Conservation (phyloP, 2,797 vertebrate genomes). For the Eulemur mongoz region DNA sequence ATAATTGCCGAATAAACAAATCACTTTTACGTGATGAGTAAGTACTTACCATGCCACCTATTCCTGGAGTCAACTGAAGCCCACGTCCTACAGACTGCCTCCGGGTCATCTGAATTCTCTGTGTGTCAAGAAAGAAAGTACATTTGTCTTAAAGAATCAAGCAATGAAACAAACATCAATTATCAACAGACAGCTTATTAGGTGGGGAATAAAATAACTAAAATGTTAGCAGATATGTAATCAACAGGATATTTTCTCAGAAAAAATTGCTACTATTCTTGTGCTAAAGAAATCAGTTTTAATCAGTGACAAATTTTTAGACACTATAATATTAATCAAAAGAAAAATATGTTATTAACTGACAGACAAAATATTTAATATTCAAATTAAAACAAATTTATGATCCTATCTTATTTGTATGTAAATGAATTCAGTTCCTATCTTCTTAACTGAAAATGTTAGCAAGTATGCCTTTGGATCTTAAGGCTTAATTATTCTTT, state of each 20-base stretch:
- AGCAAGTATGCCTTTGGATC: background rate
- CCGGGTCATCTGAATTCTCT: constrained; percentile 90
- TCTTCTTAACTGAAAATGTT: background rate
- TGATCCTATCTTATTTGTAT: background rate
- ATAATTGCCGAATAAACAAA: background rate
- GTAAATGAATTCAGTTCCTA: background rate
- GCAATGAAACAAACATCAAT: constrained; percentile 31
- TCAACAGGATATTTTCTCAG: background rate
- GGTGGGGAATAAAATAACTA: background rate
- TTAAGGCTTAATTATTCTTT: background rate
- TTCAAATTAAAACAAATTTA: constrained; percentile 24
- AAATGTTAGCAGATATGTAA: background rate
- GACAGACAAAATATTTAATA: constrained; percentile 1
- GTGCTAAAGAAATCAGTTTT: background rate
- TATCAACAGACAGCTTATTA: background rate
- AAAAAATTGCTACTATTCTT: background rate
- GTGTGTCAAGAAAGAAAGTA: constrained; percentile 27
- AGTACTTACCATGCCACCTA: constrained; percentile 90
- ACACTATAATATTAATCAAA: background rate
- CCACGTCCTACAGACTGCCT: constrained; percentile 92
- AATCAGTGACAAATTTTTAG: background rate
- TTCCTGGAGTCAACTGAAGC: constrained; percentile 91
- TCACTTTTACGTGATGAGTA: background rate
- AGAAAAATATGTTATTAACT: background rate
- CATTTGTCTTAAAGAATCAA: constrained; percentile 37